Evolutionary conservation across 2,888 invertebrate species (phyloP).

Genomic region (Patella caerulea): DNA sequence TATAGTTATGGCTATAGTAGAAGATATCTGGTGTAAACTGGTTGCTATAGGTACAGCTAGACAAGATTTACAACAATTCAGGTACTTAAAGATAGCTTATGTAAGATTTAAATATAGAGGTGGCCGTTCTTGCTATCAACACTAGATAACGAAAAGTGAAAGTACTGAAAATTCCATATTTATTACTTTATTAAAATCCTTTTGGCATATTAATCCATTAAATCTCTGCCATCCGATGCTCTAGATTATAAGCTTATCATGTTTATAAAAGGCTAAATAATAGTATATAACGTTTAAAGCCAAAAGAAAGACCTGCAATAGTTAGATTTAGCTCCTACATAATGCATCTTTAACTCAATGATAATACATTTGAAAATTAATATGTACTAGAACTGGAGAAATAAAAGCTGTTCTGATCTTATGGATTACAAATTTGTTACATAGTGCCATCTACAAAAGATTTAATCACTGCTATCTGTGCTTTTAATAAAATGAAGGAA

Average conservation of each 20-base stretch:
- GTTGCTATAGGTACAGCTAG: constrained; percentile 71
- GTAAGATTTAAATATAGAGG: neutral
- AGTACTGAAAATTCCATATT: neutral
- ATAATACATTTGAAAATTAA: neutral
- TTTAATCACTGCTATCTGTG: too few species aligned
- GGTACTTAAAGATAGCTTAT: constrained; percentile 52
- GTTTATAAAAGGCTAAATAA: neutral
- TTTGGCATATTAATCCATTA: too few species aligned
- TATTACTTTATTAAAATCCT: neutral
- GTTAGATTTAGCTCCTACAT: too few species aligned
- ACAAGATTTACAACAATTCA: constrained; percentile 71
- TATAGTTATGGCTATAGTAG: constrained; percentile 59
- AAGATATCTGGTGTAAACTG: constrained; percentile 70
- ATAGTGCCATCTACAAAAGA: too few species aligned
- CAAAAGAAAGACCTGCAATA: too few species aligned
- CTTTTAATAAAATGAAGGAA: too few species aligned
- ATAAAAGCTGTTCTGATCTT: too few species aligned
- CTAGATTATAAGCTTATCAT: neutral
- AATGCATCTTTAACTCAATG: too few species aligned
- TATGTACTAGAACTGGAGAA: too few species aligned
- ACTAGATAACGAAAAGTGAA: constrained; percentile 2
- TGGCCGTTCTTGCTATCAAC: neutral
- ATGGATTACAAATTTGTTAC: too few species aligned
- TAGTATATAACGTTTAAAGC: too few species aligned
- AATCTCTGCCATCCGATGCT: too few species aligned